Conservation (phyloP, 2,888 invertebrate species). For the Chrysodeixis includens region DNA sequence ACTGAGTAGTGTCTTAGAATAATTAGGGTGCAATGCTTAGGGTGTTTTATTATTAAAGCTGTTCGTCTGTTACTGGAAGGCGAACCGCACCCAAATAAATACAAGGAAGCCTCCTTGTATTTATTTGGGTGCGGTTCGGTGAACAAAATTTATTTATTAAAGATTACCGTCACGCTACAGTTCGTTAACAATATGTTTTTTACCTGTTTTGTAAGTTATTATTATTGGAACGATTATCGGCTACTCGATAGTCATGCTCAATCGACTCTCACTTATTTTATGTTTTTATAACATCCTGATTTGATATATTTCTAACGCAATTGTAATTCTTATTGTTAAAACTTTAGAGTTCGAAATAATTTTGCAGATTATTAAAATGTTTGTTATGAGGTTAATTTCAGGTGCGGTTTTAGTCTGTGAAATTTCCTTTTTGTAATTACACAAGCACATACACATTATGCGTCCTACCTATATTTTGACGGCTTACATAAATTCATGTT, state of each 20-base stretch:
- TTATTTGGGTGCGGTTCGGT: too few relatives aligned
- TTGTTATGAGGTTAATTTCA: background rate
- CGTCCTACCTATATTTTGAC: too few relatives aligned
- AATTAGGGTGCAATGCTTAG: too few relatives aligned
- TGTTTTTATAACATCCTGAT: slow-evolving; percentile 13
- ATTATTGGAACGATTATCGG: slow-evolving; percentile 8
- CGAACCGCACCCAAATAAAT: too few relatives aligned
- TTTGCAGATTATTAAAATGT: background rate
- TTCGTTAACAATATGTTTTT: slow-evolving; percentile 3
- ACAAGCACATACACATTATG: too few relatives aligned
- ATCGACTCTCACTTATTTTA: slow-evolving; percentile 29
- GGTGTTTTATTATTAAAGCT: too few relatives aligned
- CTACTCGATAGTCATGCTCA: slow-evolving; percentile 31
- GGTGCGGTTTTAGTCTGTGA: background rate
- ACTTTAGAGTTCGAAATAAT: slow-evolving; percentile 12
- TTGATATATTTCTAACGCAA: background rate
- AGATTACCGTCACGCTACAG: background rate
- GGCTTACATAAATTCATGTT: too few relatives aligned
- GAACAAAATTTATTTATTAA: too few relatives aligned
- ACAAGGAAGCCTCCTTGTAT: too few relatives aligned
- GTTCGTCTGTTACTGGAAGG: too few relatives aligned
- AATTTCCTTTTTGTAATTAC: too few relatives aligned
- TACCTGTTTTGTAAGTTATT: slow-evolving; percentile 15
- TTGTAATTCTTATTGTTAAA: background rate
- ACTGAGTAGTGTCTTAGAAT: too few relatives aligned